A percentile compares a stretch with the other conserved stretches of the same genome.
Evolutionary conservation across 1,140 invertebrate genomes (phyloP).

Genomic region (Megalonaias nervosa): DNA sequence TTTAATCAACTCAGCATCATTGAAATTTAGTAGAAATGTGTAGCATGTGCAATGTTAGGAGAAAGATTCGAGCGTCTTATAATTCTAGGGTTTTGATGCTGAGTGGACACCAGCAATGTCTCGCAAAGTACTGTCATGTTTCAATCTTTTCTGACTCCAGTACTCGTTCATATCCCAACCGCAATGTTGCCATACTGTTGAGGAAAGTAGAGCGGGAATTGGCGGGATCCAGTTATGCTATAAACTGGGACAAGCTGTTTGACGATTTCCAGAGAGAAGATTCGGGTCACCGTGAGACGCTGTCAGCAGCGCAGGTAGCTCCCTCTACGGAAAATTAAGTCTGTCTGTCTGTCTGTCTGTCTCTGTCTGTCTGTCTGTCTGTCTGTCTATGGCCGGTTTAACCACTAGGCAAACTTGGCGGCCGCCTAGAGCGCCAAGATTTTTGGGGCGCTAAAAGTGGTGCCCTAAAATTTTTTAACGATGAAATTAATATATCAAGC

Average conservation of each 20-base stretch:
- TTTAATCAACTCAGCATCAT: too few species aligned
- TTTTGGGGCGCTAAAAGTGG: too few species aligned
- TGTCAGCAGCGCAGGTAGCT: conserved; percentile 35
- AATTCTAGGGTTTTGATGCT: neutral
- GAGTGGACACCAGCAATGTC: neutral
- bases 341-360: too few species aligned
- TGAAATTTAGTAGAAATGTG: too few species aligned
- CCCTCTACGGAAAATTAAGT: neutral
- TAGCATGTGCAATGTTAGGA: too few species aligned
- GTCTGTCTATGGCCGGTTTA: too few species aligned
- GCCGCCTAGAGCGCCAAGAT: too few species aligned
- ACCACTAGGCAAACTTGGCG: too few species aligned
- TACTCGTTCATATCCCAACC: conserved; percentile 28
- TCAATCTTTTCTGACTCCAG: conserved; percentile 7
- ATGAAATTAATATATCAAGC: too few species aligned
- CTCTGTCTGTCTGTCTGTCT: too few species aligned
- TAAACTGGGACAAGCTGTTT: conserved; percentile 28
- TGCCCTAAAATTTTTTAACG: too few species aligned
- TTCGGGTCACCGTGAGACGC: conserved; percentile 33
- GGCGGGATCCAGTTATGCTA: conserved; percentile 6
- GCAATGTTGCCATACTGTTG: conserved; percentile 37
- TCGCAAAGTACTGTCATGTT: neutral
- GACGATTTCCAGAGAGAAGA: conserved; percentile 27
- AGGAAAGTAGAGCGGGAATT: conserved; percentile 28
- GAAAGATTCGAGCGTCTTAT: too few species aligned